These are phyloP conservation scores for Pygocentrus nattereri DNA, from an alignment of 2,797 vertebrate species.

Conservation along the genomic window DNA sequence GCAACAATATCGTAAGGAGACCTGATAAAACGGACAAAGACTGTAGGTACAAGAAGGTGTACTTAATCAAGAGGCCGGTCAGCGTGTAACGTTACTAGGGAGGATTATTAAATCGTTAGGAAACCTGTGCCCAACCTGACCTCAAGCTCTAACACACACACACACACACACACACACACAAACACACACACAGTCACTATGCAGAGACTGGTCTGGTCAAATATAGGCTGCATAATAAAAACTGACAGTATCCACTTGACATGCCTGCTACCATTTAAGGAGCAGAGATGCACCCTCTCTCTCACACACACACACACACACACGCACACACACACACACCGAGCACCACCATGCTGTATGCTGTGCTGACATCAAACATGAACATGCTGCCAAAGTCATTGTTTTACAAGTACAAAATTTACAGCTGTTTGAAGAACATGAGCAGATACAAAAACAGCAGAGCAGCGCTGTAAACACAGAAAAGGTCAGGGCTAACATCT, in stretches of 20 bases:
- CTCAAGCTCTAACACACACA: no score
- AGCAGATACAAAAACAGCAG: slow-evolving; percentile 13
- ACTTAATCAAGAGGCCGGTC: no score
- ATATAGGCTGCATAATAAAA: no score
- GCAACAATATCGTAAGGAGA: no score
- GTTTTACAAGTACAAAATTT: slow-evolving; percentile 15
- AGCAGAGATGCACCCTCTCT: slow-evolving; percentile 15
- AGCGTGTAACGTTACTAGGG: no score
- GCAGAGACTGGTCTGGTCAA: not conserved
- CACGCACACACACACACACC: slow-evolving; percentile 1
- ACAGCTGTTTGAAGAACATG: slow-evolving; percentile 18
- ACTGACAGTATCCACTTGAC: not conserved
- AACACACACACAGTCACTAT: no score
- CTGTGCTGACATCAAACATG: not conserved
- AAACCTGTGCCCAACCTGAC: no score
- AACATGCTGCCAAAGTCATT: not conserved
- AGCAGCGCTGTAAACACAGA: not conserved
- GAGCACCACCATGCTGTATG: slow-evolving; percentile 1
- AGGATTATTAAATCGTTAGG: no score
- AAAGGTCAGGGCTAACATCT: slow-evolving; percentile 4
- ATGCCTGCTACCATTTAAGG: slow-evolving; percentile 22
- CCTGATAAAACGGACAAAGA: no score
- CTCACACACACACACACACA: not conserved
- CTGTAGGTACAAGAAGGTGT: no score
- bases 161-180: no score